Base-by-base conservation (phyloP, 2,113 vertebrate genomes). In the Solea solea region DNA sequence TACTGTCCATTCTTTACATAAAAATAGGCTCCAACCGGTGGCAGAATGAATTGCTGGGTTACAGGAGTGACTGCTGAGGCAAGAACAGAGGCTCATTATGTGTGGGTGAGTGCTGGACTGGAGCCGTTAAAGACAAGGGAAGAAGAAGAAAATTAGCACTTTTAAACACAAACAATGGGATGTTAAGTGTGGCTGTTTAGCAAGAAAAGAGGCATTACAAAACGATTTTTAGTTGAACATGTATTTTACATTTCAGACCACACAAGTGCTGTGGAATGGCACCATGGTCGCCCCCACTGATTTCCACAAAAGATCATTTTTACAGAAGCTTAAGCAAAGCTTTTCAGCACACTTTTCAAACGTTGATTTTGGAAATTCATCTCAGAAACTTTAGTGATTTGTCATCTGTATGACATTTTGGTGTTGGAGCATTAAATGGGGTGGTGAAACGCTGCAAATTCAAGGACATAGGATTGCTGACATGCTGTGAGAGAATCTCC, bases 41-140 rank as follows among this genome's bases (percentile, higher is more conserved):
- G 40, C 58, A 58, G 42, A 67, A 69, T 66, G 84, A 89, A 90
- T 82, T 89, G 81, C 72, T 34, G 69, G 59, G 54, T 64, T 78
- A 67, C 76, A 61, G 49, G 68, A 54, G 51, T 28, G 59, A 62
- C 28, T 56, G 73, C 50, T 57, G 63, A 58, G 55, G 39, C 7
- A n/a, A 39, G 48, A 51, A 46, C 44, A 42, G 63, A 34, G 61
- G 28, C 74, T 83, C 66, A 72, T 75, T 76, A 64, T 53, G 25
- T 69, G 53, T 76, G 75, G 67, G 70, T 10, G 67, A 46, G 44
- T 2, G 45, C 64, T 15, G 61, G 52, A 56, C 72, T 70, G 52
- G 50, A 57, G 67, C 53, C 52, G 63, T 78, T 57, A 64, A 5
- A 76, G 46, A 69, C 44, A n/a, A n/a, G 12, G 16, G 34, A 16